phyloP scores from a whole-genome alignment of 2,797 vertebrate genomes.

The Iguana delicatissima region DNA sequence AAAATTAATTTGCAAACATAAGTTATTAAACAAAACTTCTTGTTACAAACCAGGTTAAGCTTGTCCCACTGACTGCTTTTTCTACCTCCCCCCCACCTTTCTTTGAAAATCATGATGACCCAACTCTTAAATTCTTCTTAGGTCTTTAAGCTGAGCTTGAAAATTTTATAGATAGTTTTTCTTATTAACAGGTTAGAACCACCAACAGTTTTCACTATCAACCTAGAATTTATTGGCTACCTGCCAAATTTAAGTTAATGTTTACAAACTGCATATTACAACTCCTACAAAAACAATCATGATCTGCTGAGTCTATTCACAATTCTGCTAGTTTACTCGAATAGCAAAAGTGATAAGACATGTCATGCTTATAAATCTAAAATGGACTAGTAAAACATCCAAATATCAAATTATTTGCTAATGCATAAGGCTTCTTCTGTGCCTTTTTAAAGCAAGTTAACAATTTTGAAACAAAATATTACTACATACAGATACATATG shows the following conservation, averaged over 20 bases:
- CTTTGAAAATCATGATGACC: neutral
- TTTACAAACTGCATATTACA: neutral
- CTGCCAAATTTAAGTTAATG: neutral
- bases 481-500: neutral
- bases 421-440: neutral
- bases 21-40: neutral
- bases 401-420: constrained; percentile 6
- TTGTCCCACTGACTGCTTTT: neutral
- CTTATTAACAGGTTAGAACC: constrained; percentile 49
- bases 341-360: constrained; percentile 23
- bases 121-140: neutral
- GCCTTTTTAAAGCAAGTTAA: constrained; percentile 43
- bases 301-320: neutral
- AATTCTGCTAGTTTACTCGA: constrained; percentile 36
- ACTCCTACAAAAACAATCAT: neutral
- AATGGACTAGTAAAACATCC: neutral
- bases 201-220: neutral
- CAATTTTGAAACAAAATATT: constrained; percentile 31
- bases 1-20: neutral
- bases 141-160: neutral
- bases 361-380: constrained; percentile 32
- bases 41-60: neutral
- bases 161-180: constrained; percentile 39
- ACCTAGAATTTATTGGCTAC: neutral
- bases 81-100: neutral